Base-by-base conservation (phyloP, 2,797 vertebrate genomes). In the Sphaeramia orbicularis region DNA sequence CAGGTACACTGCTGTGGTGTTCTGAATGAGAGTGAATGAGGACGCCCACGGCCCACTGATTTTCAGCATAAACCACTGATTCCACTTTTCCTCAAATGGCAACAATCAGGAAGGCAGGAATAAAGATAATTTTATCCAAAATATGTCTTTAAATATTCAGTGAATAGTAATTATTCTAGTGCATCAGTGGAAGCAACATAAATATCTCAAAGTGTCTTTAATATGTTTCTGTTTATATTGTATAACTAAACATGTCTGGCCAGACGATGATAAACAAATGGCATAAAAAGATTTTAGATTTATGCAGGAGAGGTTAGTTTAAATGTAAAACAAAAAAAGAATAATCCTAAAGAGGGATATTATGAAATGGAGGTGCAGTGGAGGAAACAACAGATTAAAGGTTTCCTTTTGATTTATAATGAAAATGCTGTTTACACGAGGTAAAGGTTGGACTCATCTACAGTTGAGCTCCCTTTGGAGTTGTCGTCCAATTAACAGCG, bases 401-500 rank as follows among this genome's bases (percentile, higher is more conserved):
- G 53, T 43, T 3, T 37, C 14, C n/a, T 53, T 76, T 59, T 76
- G 57, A 78, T 75, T 58, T 50, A 38, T 65, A 60, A 78, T 77
- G 58, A 57, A 24, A 57, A 43, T 43, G 15, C 66, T 81, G 76
- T 87, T 85, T 83, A 78, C 73, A 52, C 13, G 59, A 64, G 50
- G 27, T 75, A 85, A 90, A 85, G 81, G 86, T 88, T 76, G 18
- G 51, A 54, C 78, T 71, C 64, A 54, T 76, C 78, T 52, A 76
- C 80, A 73, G 81, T 77, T 81, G 61, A 80, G 72, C 83, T 81
- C 84, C 85, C 81, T 79, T 83, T 68, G 69, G 86, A 87, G 81
- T 76, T 76, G 65, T 79, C 49, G 14, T 83, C 87, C 83, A 90
- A 90, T 92, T 91, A 92, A 83, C 73, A 51, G 76, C 58, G 66